Conservation (phyloP, 2,888 invertebrate genomes). For the Oscheius sp. region DNA sequence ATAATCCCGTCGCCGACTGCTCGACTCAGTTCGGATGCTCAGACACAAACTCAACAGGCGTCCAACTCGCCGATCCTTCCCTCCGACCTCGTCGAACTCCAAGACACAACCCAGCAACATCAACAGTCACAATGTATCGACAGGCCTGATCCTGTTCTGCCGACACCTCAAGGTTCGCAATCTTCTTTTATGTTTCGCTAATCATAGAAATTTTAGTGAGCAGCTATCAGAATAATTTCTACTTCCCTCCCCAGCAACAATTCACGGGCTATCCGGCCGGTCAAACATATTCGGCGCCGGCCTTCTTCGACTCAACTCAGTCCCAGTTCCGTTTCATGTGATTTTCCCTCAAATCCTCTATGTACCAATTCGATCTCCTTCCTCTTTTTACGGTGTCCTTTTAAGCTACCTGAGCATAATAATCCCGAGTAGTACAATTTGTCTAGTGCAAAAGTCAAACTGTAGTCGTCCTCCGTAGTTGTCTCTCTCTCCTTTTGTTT, state of each 20-base stretch:
- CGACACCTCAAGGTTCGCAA: slow-evolving; percentile 25
- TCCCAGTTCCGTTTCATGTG: slow-evolving; percentile 34
- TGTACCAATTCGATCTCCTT: slow-evolving; percentile 35
- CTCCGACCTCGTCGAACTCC: slow-evolving; percentile 32
- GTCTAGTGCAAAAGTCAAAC: neutral
- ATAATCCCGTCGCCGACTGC: slow-evolving; percentile 39
- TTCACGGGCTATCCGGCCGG: slow-evolving; percentile 9
- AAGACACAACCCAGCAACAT: slow-evolving; percentile 2
- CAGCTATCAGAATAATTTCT: slow-evolving; percentile 1
- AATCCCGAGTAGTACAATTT: slow-evolving; percentile 22
- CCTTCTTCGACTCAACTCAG: slow-evolving; percentile 33
- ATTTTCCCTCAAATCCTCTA: slow-evolving; percentile 7
- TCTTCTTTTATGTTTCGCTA: neutral
- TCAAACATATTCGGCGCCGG: slow-evolving; percentile 18
- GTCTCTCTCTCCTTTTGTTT: slow-evolving; percentile 3
- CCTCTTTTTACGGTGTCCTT: slow-evolving; percentile 17
- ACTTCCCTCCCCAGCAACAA: slow-evolving; percentile 27
- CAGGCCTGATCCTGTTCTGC: slow-evolving; percentile 21
- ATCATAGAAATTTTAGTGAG: slow-evolving; percentile 10
- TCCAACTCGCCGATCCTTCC: slow-evolving; percentile 34
- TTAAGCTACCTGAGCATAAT: slow-evolving; percentile 34
- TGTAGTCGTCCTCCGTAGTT: neutral
- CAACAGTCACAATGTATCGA: slow-evolving; percentile 7
- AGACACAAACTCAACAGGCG: slow-evolving; percentile 38
- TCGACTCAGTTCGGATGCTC: slow-evolving; percentile 38